These are phyloP conservation scores for Amphilophus citrinellus DNA, from an alignment of 2,113 vertebrate genomes.

Conservation along the genomic window DNA sequence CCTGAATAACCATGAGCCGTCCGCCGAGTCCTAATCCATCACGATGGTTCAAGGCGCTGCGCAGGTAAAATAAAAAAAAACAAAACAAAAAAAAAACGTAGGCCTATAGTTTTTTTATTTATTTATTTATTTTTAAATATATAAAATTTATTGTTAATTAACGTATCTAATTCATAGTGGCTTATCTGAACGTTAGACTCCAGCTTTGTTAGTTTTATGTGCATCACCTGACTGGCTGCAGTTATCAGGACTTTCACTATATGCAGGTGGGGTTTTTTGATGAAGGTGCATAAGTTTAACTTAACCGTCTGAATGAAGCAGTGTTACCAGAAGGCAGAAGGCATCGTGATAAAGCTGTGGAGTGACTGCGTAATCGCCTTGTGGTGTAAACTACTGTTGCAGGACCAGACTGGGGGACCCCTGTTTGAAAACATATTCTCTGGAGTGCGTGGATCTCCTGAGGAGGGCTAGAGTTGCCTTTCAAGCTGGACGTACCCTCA, in stretches of 20 bases:
- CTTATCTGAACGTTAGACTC: background rate
- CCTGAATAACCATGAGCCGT: constrained; percentile 50
- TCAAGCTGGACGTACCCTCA: constrained; percentile 64
- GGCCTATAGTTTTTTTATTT: too few relatives aligned
- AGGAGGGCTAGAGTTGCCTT: constrained; percentile 76
- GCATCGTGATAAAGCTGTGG: background rate
- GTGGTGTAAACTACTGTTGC: constrained; percentile 12
- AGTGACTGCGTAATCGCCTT: background rate
- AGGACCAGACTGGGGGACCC: constrained; percentile 76
- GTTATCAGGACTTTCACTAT: too few relatives aligned
- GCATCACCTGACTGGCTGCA: constrained; percentile 60
- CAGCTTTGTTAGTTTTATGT: constrained; percentile 24
- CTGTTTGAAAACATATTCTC: constrained; percentile 62
- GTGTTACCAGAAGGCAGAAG: too few relatives aligned
- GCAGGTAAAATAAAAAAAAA: constrained; percentile 58
- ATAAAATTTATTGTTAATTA: background rate
- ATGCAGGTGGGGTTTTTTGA: constrained; percentile 17
- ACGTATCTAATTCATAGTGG: background rate
- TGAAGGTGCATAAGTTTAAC: constrained; percentile 31
- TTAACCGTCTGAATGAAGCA: background rate
- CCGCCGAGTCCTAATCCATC: constrained; percentile 70
- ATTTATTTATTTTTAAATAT: too few relatives aligned
- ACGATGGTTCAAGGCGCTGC: constrained; percentile 72
- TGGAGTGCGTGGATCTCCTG: constrained; percentile 69
- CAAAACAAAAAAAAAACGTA: too few relatives aligned